phyloP scores from a whole-genome alignment of 1,140 invertebrate species.

The Delia radicum region DNA sequence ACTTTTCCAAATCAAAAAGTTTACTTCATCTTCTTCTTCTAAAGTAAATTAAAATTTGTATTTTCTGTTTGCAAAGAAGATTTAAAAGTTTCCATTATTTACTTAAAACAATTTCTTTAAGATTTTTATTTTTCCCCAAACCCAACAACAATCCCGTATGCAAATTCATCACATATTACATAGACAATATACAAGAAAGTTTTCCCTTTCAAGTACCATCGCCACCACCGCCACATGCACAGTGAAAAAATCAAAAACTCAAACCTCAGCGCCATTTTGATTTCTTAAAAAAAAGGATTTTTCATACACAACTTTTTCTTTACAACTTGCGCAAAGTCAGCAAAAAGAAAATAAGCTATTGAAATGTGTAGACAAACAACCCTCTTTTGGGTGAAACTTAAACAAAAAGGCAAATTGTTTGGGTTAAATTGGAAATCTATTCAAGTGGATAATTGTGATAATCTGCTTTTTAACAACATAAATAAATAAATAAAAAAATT shows the following conservation, averaged over 20 bases:
- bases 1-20: too few species aligned
- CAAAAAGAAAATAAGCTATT: background rate
- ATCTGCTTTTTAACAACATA: slow-evolving; percentile 46
- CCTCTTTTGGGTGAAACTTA: background rate
- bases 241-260: slow-evolving; percentile 17
- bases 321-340: slow-evolving; percentile 13
- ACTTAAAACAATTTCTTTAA: background rate
- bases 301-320: background rate
- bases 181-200: background rate
- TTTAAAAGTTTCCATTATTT: background rate
- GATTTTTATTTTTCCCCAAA: background rate
- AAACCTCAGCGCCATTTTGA: slow-evolving; percentile 23
- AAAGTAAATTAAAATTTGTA: background rate
- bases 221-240: background rate
- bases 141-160: background rate
- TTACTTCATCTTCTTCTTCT: too few species aligned
- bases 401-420: background rate
- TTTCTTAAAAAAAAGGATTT: background rate
- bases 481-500: slow-evolving; percentile 55
- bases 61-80: background rate
- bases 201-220: background rate
- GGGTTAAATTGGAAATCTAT: slow-evolving; percentile 38
- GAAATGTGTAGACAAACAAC: background rate
- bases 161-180: background rate
- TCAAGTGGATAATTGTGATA: slow-evolving; percentile 55